phyloP scores from a whole-genome alignment of 1,140 invertebrate genomes.

The Diploscapter pachys region DNA sequence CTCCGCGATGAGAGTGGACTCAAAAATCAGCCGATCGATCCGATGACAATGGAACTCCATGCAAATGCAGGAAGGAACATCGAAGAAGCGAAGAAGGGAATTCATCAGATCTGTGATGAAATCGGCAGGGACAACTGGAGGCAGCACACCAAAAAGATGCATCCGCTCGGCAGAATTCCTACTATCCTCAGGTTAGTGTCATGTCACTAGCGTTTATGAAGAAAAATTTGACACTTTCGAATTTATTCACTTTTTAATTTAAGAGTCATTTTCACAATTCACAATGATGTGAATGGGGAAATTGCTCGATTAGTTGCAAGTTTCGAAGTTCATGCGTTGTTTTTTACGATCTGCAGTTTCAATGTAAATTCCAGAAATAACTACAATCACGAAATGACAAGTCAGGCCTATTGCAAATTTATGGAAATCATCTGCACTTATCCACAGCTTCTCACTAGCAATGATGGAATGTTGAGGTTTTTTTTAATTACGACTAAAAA shows the following conservation, averaged over 20 bases:
- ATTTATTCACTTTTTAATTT: too few relatives aligned
- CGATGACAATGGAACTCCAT: too few relatives aligned
- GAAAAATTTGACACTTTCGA: too few relatives aligned
- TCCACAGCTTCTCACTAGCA: slow-evolving; percentile 22
- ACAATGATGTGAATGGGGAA: too few relatives aligned
- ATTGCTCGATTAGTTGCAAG: too few relatives aligned
- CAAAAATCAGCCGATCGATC: too few relatives aligned
- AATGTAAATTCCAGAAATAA: background rate
- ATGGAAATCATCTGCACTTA: slow-evolving; percentile 34
- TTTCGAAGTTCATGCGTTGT: too few relatives aligned
- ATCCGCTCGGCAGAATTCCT: slow-evolving; percentile 39
- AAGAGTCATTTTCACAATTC: too few relatives aligned
- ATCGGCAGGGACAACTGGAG: slow-evolving; percentile 1
- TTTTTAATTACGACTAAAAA: slow-evolving; percentile 10
- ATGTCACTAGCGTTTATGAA: too few relatives aligned
- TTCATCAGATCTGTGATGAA: slow-evolving; percentile 10
- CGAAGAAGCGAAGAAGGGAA: background rate
- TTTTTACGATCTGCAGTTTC: too few relatives aligned
- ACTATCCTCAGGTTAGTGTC: slow-evolving; percentile 8
- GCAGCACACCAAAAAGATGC: slow-evolving; percentile 1
- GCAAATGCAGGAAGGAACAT: too few relatives aligned
- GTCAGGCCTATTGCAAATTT: slow-evolving; percentile 50
- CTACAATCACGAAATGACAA: background rate
- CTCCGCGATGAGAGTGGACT: too few relatives aligned
- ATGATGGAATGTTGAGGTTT: background rate